These are phyloP conservation scores for Gobio gobio DNA, from an alignment of 2,113 vertebrate species.

Conservation along the genomic window DNA sequence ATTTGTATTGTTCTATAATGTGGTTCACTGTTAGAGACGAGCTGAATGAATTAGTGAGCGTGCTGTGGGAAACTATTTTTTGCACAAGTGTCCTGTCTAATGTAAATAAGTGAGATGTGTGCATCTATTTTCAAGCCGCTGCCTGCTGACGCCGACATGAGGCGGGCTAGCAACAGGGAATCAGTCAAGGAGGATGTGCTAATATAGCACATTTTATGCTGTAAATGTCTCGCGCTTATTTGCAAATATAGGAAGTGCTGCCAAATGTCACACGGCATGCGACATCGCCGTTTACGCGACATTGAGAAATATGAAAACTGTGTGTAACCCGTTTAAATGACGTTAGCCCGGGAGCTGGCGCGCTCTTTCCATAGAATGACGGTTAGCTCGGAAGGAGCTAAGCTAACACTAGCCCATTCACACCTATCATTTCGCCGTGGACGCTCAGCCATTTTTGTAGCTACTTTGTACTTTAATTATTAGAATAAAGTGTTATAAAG, in stretches of 20 bases:
- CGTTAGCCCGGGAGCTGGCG: neutral
- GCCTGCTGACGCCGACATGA: neutral
- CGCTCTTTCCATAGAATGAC: constrained; percentile 21
- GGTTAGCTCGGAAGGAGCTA: constrained; percentile 25
- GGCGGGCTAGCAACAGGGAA: constrained; percentile 30
- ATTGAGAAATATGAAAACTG: neutral
- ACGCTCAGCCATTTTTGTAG: neutral
- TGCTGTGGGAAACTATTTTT: neutral
- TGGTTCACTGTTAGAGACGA: neutral
- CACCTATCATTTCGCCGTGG: neutral
- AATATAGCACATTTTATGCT: neutral
- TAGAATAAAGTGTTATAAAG: neutral
- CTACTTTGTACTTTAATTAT: neutral
- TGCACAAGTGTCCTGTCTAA: neutral
- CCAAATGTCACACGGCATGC: neutral
- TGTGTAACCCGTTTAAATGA: neutral
- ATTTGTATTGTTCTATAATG: neutral
- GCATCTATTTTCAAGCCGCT: neutral
- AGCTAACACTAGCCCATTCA: constrained; percentile 38
- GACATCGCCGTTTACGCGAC: neutral
- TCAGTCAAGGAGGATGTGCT: constrained; percentile 10
- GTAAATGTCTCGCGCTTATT: neutral
- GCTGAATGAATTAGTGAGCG: neutral
- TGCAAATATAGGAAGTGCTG: neutral
- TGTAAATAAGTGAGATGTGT: neutral